Evolutionary conservation across 2,888 invertebrate species (phyloP), one percentile per base, ranked within the genome.

Genomic region (Amiota minor): DNA sequence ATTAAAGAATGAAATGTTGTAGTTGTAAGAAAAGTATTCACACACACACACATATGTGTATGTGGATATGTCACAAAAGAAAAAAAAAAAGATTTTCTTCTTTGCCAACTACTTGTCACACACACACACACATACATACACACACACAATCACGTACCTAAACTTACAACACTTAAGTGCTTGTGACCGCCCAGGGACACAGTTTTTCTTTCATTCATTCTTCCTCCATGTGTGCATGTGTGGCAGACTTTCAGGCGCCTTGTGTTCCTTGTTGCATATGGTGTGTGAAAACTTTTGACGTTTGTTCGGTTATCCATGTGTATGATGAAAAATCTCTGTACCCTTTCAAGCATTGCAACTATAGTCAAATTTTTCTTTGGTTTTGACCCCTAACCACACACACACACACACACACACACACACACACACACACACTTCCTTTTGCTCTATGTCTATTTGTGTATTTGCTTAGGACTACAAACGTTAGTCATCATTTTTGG

Each of bases 401-500:
- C 6, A 35, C 35, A 8, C n/a, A n/a, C n/a, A n/a, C n/a, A n/a
- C n/a, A n/a, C n/a, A 35, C 35, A 6, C 6, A 6, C 35, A 6
- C 35, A 35, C 35, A 35, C 6, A 6, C 3, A 1, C 23, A 1
- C 23, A 1, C 23, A 23, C 23, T 23, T 2, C 3, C 12, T 16
- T 23, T 56, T 20, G 20, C 10, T 18, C 9, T 20, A 9, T 10
- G 11, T 12, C 59, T 6, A 4, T 59, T 59, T 59, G 16, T 9
- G 20, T 20, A 20, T 59, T 11, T 20, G 16, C 20, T 59, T 18
- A 18, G 59, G 1, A 59, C 20, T 18, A 11, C 18, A 59, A 68
- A 68, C 35, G 50, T 68, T 68, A 8, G 67, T 23, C 67, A 68
- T 53, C 50, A 68, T 20, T 68, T 68, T 68, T 46, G 47, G 49